Base-by-base conservation (phyloP, 1,140 invertebrate species). In the Polypedilum pembai region DNA sequence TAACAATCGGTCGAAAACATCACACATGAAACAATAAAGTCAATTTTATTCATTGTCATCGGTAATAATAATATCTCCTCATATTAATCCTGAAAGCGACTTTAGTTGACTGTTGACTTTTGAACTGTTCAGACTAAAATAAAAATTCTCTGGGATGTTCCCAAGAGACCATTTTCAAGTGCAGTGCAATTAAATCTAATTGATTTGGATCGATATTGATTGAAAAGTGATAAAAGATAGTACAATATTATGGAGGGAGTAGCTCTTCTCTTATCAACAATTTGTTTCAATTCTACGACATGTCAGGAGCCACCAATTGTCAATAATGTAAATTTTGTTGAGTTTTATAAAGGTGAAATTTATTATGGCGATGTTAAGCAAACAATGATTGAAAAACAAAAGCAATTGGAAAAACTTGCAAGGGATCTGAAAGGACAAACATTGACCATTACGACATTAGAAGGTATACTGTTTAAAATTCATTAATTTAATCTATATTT, bases 381-480 rank as follows among this genome's bases (percentile, higher is more conserved):
- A n/a, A n/a, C 45, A n/a, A 56, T 56, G 45, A 8, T 15, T 0
- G 45, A 56, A 15, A 56, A 56, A n/a, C 45, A 56, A 20, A 69
- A 20, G 17, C 17, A 18, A 20, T 10, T 69, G 65, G 65, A 69
- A 20, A 21, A 18, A 8, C 15, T 69, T 69, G 65, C 65, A 7
- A 18, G 65, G 8, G 20, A 63, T 24, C 56, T 74, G 17, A 74
- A 63, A 17, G 73, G 73, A 2, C 17, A 41, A 17, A 56, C 45
- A 5, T 74, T 82, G 73, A 75, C 74, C 7, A 80, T 81, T 72
- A 79, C 78, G 33, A 82, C 80, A 3, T 74, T 81, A 0, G 78
- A 90, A 86, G 24, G 24, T 33, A n/a, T n/a, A n/a, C 5, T 33
- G 24, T 33, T 33, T n/a, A n/a, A n/a, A n/a, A n/a, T n/a, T n/a